Base-by-base conservation (phyloP, 2,888 invertebrate genomes). In the Athripsodes cinereus region DNA sequence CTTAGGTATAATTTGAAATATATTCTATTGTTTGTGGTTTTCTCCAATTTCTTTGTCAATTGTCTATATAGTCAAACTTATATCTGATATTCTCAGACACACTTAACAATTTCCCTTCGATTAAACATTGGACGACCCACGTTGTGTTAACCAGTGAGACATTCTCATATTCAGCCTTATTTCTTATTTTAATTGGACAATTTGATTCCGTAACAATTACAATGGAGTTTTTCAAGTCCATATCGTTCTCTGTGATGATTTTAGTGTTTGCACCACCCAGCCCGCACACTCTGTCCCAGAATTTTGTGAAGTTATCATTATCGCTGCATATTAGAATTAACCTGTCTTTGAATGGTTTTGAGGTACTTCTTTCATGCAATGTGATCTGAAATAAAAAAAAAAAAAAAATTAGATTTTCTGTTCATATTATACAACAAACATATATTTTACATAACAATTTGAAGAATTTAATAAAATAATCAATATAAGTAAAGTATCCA, bases 101-200 rank as follows among this genome's bases (percentile, higher is more conserved):
- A 1, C 72, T 66, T 62, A 81, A 71, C 34, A 78, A 70, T 55
- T 75, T 74, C 1, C 84, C 84, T 65, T 83, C 81, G 60, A 88
- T 82, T 40, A 88, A 72, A 65, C 83, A 83, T 66, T 88, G 87
- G 2, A 84, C 78, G 1, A 88, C 74, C 88, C 88, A 89, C 1
- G 81, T 80, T 0, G 85, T 82, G 0, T 86, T 84, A 0, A 88
- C 84, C 0, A 88, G 66, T 0, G 87, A 85, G n/a, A 84, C 75
- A 57, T 75, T 77, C 66, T 82, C 80, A 53, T 79, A 74, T 55
- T 76, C 74, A 0, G 85, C 85, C 58, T 72, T 72, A 16, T 73
- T 68, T 21, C 74, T 65, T n/a, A 78, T 70, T 66, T 80, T 80
- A 57, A 79, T 74, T 0, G 85, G 81, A 64, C 86, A 86, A 53